Base-by-base conservation (phyloP, 1,140 invertebrate genomes). In the Diploscapter pachys region DNA sequence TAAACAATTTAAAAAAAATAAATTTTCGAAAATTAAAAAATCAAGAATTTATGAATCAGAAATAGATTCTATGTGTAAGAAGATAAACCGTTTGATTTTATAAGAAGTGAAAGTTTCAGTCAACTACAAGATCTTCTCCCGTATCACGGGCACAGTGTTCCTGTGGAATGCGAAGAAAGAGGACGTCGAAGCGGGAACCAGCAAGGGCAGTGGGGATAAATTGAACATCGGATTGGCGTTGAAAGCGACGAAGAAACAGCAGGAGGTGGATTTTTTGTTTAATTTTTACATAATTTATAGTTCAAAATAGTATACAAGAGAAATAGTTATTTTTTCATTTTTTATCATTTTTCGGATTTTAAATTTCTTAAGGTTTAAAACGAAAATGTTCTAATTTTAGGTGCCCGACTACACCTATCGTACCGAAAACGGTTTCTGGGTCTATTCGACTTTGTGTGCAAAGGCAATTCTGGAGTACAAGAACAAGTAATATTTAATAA, bases 221-320 rank as follows among this genome's bases (percentile, higher is more conserved):
- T 83, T 91, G 49, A 96, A 97, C 84, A 89, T 97, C 52, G 95
- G 95, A 0, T 88, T 98, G 8, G 93, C 95, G 86, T 87, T 98
- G 2, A 98, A 97, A 85, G 93, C 92, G 80, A 93, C 91, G 68
- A 94, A 92, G 85, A 91, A 86, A 56, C 91, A 90, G 78, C 87
- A 89, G 84, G 90, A 92, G 87, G 91, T 91, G 81, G 82, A 79
- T 73, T 61, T 11, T 62, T 57, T 56, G 51, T 72, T 50, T 67
- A 67, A 71, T 2, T 72, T 89, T 84, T 90, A 90, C 79, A 88
- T 3, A 31, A 72, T 57, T 69, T 77, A 8, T 8, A 11, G 4
- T 59, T 55, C 55, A 31, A 31, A 31, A 31, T 31, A 31, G 31
- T 31, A 31, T 31, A 31, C 31, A 31, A 31, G 31, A 31, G 31